phyloP scores from a whole-genome alignment of 2,888 invertebrate species.

The Limnephilus marmoratus region DNA sequence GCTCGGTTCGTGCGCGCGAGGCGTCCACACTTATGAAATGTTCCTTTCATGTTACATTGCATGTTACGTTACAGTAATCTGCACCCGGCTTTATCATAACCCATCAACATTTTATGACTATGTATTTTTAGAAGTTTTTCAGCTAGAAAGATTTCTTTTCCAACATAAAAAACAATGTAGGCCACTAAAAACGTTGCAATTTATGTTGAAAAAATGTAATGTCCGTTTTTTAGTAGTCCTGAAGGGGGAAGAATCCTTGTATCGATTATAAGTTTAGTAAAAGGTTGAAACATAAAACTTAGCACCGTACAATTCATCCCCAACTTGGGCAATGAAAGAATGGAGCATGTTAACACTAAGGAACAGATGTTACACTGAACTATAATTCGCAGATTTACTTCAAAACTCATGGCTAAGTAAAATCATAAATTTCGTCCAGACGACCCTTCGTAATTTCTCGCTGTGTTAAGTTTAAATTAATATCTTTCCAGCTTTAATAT shows the following conservation, averaged over 20 bases:
- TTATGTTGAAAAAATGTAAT: neutral
- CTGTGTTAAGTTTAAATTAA: slow-evolving; percentile 64
- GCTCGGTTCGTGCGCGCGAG: too few species aligned
- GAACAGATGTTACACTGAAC: slow-evolving; percentile 62
- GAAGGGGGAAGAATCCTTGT: neutral
- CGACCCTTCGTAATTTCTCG: slow-evolving; percentile 63
- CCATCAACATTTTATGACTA: neutral
- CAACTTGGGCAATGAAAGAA: slow-evolving; percentile 51
- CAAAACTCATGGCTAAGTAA: slow-evolving; percentile 62
- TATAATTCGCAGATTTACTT: slow-evolving; percentile 63
- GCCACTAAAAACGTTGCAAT: neutral
- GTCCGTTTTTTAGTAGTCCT: neutral
- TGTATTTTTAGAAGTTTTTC: neutral
- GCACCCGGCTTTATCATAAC: too few species aligned
- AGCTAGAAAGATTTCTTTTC: neutral
- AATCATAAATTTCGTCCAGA: slow-evolving; percentile 65
- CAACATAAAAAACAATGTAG: neutral
- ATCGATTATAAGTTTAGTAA: slow-evolving; percentile 2
- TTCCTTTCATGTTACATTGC: too few species aligned
- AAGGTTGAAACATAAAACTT: slow-evolving; percentile 44
- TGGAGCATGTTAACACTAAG: slow-evolving; percentile 57
- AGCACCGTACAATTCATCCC: slow-evolving; percentile 40
- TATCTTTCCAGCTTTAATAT: slow-evolving; percentile 57
- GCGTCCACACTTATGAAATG: too few species aligned
- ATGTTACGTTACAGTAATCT: too few species aligned